A percentile compares a stretch with the other conserved stretches of the same genome.
Evolutionary conservation across 2,797 vertebrate genomes (phyloP).

Genomic region (Liasis olivaceus): DNA sequence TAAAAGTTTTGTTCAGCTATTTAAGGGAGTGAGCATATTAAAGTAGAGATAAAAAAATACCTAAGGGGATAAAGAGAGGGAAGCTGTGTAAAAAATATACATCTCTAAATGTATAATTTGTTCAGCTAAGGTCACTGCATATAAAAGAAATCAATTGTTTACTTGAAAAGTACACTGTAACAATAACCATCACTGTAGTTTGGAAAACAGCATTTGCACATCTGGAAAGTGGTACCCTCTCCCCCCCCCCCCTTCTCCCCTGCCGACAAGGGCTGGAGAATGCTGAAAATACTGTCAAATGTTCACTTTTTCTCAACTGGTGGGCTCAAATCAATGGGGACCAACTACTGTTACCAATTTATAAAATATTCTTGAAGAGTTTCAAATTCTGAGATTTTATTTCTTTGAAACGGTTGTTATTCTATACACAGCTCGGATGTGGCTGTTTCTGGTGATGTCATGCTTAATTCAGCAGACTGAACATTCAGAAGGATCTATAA

Average conservation of each 20-base stretch:
- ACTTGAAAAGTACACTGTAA: not conserved
- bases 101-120: not conserved
- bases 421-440: not conserved
- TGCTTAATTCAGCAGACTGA: constrained; percentile 38
- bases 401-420: not conserved
- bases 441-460: constrained; percentile 56
- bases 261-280: not conserved
- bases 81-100: not conserved
- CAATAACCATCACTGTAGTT: not conserved
- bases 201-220: not conserved
- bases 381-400: not conserved
- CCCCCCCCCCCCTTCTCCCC: not conserved
- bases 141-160: not conserved
- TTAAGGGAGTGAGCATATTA: too few species aligned
- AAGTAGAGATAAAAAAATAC: too few species aligned
- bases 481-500: constrained; percentile 42
- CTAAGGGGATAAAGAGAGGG: not conserved
- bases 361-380: not conserved
- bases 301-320: not conserved
- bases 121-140: not conserved
- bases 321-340: not conserved
- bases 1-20: not conserved
- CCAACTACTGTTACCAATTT: not conserved
- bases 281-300: not conserved
- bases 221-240: not conserved